Conservation (phyloP, 2,888 invertebrate species). For the Tenthredo mesomela region DNA sequence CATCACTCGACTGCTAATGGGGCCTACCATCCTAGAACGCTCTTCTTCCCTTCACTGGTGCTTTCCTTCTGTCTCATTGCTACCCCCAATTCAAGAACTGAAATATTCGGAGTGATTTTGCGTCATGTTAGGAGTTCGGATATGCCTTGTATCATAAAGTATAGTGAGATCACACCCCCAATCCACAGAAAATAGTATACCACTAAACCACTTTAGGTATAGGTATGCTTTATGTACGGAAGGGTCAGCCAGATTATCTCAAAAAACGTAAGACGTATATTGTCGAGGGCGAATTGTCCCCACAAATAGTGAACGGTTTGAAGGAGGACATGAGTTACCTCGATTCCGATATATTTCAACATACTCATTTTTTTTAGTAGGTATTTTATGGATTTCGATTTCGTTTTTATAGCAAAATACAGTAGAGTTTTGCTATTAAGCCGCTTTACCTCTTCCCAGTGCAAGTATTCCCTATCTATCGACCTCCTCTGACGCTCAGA, state of each 20-base stretch:
- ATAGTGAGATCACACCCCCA: background rate
- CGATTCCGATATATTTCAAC: background rate
- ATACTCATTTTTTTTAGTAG: background rate
- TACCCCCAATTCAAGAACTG: background rate
- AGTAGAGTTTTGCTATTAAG: background rate
- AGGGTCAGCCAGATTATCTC: background rate
- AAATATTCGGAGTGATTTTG: conserved; percentile 3
- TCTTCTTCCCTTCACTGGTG: background rate
- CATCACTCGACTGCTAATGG: conserved; percentile 36
- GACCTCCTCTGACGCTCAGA: background rate
- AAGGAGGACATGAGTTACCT: background rate
- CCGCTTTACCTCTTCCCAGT: background rate
- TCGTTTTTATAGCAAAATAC: background rate
- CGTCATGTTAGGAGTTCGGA: background rate
- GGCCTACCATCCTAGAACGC: conserved; percentile 2
- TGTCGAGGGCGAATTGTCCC: background rate
- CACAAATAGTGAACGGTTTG: background rate
- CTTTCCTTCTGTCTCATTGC: background rate
- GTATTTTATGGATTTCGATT: conserved; percentile 2
- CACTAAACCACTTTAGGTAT: background rate
- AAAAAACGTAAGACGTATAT: background rate
- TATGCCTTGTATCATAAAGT: background rate
- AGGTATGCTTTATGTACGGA: background rate
- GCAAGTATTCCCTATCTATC: background rate
- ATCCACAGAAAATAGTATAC: background rate